A percentile compares a stretch with the other conserved stretches of the same genome.
These are phyloP conservation scores for Trachelipus rathkii DNA, from an alignment of 1,140 invertebrate species.

Conservation along the genomic window DNA sequence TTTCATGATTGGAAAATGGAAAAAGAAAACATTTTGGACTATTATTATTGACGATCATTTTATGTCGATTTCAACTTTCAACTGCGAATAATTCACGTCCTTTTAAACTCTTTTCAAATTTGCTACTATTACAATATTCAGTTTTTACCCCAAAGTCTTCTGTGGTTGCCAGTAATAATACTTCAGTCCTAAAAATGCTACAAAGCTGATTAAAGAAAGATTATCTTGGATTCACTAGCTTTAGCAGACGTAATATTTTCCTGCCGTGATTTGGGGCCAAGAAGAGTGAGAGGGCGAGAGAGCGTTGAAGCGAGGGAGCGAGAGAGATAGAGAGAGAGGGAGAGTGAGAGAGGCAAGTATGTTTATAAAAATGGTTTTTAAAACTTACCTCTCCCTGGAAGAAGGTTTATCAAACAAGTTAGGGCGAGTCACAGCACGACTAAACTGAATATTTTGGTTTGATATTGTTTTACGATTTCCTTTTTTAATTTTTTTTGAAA, in stretches of 20 bases:
- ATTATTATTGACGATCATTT: too few species aligned
- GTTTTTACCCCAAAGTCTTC: not conserved
- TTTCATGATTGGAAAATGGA: too few species aligned
- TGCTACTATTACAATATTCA: conserved; percentile 1
- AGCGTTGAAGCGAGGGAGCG: too few species aligned
- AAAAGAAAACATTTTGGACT: too few species aligned
- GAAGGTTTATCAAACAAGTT: not conserved
- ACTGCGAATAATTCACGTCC: not conserved
- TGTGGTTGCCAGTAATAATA: conserved; percentile 2
- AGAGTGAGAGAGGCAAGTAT: too few species aligned
- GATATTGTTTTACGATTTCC: not conserved
- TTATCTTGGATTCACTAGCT: conserved; percentile 1
- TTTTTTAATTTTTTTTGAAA: not conserved
- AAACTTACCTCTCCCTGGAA: not conserved
- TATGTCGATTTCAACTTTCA: too few species aligned
- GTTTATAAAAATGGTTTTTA: not conserved
- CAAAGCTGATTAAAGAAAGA: not conserved
- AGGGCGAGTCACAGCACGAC: not conserved
- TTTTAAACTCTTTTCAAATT: conserved; percentile 3
- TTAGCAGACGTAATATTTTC: conserved; percentile 7
- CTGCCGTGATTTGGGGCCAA: not conserved
- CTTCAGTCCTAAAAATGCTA: not conserved
- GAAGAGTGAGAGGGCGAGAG: too few species aligned
- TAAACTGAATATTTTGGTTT: not conserved
- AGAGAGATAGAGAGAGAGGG: too few species aligned